phyloP scores from a whole-genome alignment of 2,888 invertebrate genomes.

The Dyspetes luteomarginatus region DNA sequence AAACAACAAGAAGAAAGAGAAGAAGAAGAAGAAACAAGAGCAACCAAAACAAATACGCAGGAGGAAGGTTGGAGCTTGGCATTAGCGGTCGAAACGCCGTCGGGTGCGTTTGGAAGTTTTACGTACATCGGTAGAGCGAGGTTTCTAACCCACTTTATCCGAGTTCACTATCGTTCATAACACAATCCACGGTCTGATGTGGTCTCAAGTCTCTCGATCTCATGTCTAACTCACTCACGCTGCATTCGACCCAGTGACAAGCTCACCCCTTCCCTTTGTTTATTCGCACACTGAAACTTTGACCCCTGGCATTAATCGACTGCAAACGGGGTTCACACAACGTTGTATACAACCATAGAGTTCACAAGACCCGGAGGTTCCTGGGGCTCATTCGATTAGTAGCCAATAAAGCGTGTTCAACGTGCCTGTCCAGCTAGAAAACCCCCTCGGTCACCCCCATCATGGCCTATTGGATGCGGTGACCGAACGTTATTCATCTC shows the following conservation, averaged over 20 bases:
- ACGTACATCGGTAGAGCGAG: conserved; percentile 42
- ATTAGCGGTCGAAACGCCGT: conserved; percentile 33
- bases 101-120: conserved; percentile 18
- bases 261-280: not conserved
- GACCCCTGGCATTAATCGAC: conserved; percentile 20
- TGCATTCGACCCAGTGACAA: conserved; percentile 17
- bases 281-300: conserved; percentile 9
- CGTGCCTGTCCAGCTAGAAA: conserved; percentile 24
- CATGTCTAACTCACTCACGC: not conserved
- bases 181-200: conserved; percentile 4
- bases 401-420: conserved; percentile 39
- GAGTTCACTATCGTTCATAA: conserved; percentile 57
- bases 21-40: conserved; percentile 18
- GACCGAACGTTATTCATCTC: too few relatives aligned
- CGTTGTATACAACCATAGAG: not conserved
- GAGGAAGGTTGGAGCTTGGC: conserved; percentile 13
- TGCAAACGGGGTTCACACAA: not conserved
- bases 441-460: conserved; percentile 16
- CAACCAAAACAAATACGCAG: not conserved
- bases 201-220: conserved; percentile 17
- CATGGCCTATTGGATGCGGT: not conserved
- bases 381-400: conserved; percentile 39
- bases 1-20: conserved; percentile 23
- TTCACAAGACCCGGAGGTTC: conserved; percentile 12
- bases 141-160: conserved; percentile 69